Evolutionary conservation across 2,888 invertebrate species (phyloP), one percentile per base, ranked within the genome.

Genomic region (Cheilosia grossa): DNA sequence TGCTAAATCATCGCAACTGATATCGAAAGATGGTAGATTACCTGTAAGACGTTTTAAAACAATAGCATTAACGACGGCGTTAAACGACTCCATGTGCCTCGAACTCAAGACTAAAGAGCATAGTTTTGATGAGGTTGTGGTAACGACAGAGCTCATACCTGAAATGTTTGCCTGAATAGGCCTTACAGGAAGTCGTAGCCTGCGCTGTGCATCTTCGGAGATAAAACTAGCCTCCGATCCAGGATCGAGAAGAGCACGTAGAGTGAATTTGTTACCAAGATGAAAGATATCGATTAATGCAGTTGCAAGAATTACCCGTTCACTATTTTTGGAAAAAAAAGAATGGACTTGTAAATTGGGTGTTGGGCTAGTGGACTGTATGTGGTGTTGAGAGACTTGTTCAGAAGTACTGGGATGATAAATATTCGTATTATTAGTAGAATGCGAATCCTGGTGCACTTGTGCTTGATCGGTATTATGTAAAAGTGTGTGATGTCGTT

Each of bases 41-140:
- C 49, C 61, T 27, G 42, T 72, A 27, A 72, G 61, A 15, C 56
- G 19, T 44, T 73, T 73, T 54, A 63, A 33, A 53, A 42, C 61
- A 63, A 63, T 67, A 0, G 67, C 54, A 21, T 56, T 67, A 19
- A 19, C 21, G 0, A 10, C 7, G 3, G 13, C 17, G 6, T 40
- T 53, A 72, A 51, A 42, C 4, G 27, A 40, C 6, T 40, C 2
- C 13, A 21, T 51, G 13, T 49, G 19, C 24, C 24, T 58, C 2
- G 58, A 58, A 19, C 33, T 19, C 47, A 70, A 37, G 37, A 33
- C 33, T 21, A 17, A 5, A 2, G 58, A 17, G 2, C 59, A 59
- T 24, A 59, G 27, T 21, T 72, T 72, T 15, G 51, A 59, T 17
- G 58, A 44, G 13, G 33, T 49, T 33, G 47, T n/a, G 4, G 56